phyloP scores from a whole-genome alignment of 2,888 invertebrate species.

The Periphyllus acericola region DNA sequence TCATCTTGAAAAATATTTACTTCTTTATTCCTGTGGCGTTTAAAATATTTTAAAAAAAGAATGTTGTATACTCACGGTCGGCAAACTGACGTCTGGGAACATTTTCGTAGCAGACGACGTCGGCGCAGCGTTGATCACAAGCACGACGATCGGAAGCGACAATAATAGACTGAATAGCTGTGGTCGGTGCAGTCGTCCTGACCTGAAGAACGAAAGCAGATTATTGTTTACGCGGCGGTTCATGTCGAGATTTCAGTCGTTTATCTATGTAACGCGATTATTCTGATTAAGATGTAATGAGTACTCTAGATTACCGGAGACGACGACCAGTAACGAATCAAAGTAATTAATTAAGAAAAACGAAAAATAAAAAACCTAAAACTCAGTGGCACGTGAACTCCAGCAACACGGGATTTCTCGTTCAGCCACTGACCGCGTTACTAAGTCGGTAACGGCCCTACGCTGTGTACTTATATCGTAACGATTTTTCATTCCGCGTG shows the following conservation, averaged over 20 bases:
- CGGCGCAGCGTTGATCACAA: neutral
- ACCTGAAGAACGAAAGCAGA: slow-evolving; percentile 6
- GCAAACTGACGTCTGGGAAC: slow-evolving; percentile 6
- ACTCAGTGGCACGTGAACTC: neutral
- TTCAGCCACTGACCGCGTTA: neutral
- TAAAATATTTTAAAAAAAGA: too few species aligned
- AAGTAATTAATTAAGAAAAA: too few species aligned
- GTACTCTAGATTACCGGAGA: too few species aligned
- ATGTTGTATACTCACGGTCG: slow-evolving; percentile 22
- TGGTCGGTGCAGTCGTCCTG: neutral
- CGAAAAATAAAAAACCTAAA: too few species aligned
- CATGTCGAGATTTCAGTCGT: slow-evolving; percentile 4
- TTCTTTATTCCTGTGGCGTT: too few species aligned
- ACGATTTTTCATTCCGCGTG: neutral
- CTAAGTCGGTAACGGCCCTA: slow-evolving; percentile 10
- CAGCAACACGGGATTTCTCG: neutral
- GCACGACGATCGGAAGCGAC: neutral
- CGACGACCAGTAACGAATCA: too few species aligned
- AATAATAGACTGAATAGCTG: neutral
- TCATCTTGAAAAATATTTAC: too few species aligned
- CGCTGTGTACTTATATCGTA: neutral
- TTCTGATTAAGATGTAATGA: too few species aligned
- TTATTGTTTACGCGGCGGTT: neutral
- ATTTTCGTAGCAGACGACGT: neutral
- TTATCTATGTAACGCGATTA: too few species aligned